Evolutionary conservation across 2,888 invertebrate genomes (phyloP), one percentile per base, ranked within the genome.

Genomic region (Poecilobothrus nobilitatus): DNA sequence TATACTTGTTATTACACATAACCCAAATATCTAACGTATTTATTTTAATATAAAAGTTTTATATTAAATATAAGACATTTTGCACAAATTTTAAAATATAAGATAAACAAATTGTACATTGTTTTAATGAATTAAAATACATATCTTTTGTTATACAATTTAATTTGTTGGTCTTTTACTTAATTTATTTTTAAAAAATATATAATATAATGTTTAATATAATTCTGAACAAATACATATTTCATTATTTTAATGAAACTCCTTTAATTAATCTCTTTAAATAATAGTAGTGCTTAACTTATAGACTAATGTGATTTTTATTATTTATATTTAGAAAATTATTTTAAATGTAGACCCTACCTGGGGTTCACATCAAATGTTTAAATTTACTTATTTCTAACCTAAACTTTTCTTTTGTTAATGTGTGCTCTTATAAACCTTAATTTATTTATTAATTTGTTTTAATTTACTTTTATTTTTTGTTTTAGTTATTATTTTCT

Each of bases 231-330:
- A 44, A 53, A 53, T 53, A 53, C 53, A 53, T n/a, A 53, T 53
- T 53, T 53, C 53, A 53, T 53, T 53, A 53, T 53, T 53, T 53
- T 53, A 53, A 53, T 53, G 53, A 53, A 53, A 53, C 15, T 27
- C n/a, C 3, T 44, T 15, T 44, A 44, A 9, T 44, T 53, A 53
- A 53, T 53, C 53, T 53, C 53, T 53, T 9, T 53, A 53, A 53
- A 53, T 53, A 18, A 53, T 18, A 53, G n/a, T 53, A 53, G 53
- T 53, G 53, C 53, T 53, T 53, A 53, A 53, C 53, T 18, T 53
- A 53, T 53, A 53, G 1, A 53, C 53, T 53, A 53, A 15, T n/a
- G n/a, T 53, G 37, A 53, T 53, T 53, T 41, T 53, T 18, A 18
- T 53, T 37, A 37, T 37, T 37, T 7, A 1, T 37, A 10, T 53